phyloP scores from a whole-genome alignment of 1,140 invertebrate genomes.

The Campoletis sonorensis region DNA sequence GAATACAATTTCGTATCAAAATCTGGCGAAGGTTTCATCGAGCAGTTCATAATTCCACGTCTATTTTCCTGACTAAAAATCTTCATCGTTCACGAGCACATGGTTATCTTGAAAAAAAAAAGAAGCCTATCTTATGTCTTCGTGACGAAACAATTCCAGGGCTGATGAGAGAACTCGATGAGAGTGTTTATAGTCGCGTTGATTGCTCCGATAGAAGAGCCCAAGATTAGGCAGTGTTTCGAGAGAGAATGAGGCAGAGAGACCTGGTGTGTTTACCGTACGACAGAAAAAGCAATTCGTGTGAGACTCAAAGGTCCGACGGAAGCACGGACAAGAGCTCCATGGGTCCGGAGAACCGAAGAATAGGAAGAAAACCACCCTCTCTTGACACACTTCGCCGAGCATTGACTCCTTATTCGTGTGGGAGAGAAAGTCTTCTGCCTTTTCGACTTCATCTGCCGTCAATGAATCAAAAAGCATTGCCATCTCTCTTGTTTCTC shows the following conservation, averaged over 20 bases:
- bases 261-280: neutral
- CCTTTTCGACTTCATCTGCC: neutral
- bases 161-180: neutral
- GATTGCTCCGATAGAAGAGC: constrained; percentile 16
- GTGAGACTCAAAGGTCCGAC: neutral
- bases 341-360: neutral
- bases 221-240: constrained; percentile 21
- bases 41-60: neutral
- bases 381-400: constrained; percentile 33
- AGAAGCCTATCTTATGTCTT: neutral
- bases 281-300: neutral
- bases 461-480: constrained; percentile 24
- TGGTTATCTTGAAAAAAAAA: neutral
- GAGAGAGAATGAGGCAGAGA: neutral
- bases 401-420: constrained; percentile 25
- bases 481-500: neutral
- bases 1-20: neutral
- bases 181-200: neutral
- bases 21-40: neutral
- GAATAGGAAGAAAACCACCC: constrained; percentile 15
- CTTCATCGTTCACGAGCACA: neutral
- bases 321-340: neutral
- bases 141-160: neutral
- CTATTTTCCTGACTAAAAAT: neutral
- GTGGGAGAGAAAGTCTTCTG: neutral